Evolutionary conservation across 2,113 vertebrate species (phyloP).

Genomic region (Mastomys natalensis): DNA sequence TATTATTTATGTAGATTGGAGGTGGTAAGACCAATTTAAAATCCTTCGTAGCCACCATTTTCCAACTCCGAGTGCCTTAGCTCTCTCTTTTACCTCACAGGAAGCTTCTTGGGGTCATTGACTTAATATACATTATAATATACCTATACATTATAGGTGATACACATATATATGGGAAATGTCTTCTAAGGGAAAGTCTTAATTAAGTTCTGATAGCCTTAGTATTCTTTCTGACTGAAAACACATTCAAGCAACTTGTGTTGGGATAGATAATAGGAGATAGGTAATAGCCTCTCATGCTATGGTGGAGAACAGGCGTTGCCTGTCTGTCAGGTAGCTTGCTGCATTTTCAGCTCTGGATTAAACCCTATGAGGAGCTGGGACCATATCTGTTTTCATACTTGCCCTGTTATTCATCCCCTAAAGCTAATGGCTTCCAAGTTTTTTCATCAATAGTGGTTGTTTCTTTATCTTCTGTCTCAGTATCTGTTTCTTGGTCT

Average conservation of each 20-base stretch:
- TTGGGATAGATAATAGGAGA: not conserved
- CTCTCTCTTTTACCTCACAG: not conserved
- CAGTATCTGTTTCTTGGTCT: not conserved
- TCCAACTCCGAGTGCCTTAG: not conserved
- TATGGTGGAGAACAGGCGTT: not conserved
- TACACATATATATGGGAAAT: not conserved
- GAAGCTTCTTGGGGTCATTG: not conserved
- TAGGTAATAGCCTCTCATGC: not conserved
- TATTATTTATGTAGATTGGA: not conserved
- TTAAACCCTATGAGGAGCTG: not conserved
- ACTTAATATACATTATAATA: not conserved
- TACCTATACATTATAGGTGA: not conserved
- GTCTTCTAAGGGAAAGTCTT: not conserved
- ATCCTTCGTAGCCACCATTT: not conserved
- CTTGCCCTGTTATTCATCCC: not conserved
- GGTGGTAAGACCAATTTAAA: not conserved
- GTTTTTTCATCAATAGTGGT: not conserved
- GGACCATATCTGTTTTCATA: not conserved
- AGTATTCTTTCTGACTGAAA: constrained; percentile 7
- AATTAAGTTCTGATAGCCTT: not conserved
- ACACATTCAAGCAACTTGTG: not conserved
- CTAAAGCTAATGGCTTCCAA: not conserved
- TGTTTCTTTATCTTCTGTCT: not conserved
- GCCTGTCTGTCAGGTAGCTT: not conserved
- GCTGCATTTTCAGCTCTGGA: not conserved